A percentile compares a stretch with the other conserved stretches of the same genome.
These are phyloP conservation scores for Lottia scabra DNA, from an alignment of 2,888 invertebrate species.

Conservation along the genomic window DNA sequence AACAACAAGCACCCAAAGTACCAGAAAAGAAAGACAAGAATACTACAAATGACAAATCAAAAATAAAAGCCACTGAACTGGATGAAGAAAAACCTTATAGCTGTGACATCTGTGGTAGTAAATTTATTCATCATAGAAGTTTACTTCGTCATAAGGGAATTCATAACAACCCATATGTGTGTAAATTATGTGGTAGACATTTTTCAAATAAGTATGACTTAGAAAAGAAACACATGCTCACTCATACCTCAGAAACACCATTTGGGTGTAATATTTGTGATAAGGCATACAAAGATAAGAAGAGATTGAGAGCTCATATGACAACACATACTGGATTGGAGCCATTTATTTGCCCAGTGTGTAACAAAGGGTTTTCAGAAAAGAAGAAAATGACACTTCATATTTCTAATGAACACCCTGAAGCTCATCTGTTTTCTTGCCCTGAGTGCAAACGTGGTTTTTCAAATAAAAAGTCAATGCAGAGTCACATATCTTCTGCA, in stretches of 20 bases:
- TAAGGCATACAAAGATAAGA: slow-evolving; percentile 4
- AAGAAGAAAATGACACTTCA: background rate
- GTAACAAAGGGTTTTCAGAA: background rate
- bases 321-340: background rate
- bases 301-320: background rate
- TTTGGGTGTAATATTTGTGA: background rate
- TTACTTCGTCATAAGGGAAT: background rate
- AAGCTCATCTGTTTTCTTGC: background rate
- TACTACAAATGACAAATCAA: background rate
- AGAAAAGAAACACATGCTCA: slow-evolving; percentile 2
- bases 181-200: slow-evolving; percentile 3
- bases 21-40: background rate
- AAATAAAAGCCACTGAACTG: background rate
- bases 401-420: background rate
- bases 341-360: background rate
- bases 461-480: background rate
- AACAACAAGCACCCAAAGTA: background rate
- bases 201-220: background rate
- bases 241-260: background rate
- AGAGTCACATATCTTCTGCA: background rate
- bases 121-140: slow-evolving; percentile 4
- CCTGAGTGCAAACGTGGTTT: background rate
- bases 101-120: slow-evolving; percentile 3
- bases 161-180: background rate
- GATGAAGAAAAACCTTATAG: background rate